Evolutionary conservation across 2,113 vertebrate species (phyloP).

Genomic region (Tragelaphus strepsiceros): DNA sequence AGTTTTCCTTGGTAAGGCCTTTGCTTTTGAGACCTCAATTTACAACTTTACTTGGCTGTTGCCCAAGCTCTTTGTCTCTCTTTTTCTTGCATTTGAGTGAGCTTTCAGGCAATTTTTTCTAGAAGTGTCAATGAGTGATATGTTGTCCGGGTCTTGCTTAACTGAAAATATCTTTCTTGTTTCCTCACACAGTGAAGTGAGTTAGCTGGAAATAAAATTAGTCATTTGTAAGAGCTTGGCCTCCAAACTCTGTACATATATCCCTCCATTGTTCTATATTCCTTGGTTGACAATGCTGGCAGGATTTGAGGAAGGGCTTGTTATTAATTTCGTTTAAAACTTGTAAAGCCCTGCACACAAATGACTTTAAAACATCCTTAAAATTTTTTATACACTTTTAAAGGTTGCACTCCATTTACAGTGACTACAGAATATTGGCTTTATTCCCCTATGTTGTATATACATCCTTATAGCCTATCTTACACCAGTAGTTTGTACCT

Average conservation of each 20-base stretch:
- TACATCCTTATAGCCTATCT: not conserved
- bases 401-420: not conserved
- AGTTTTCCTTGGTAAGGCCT: not conserved
- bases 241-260: not conserved
- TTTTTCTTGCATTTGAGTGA: not conserved
- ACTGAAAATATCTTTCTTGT: not conserved
- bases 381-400: not conserved
- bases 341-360: not conserved
- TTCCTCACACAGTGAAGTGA: not conserved
- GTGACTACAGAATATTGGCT: not conserved
- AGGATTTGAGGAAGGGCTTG: not conserved
- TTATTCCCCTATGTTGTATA: not conserved
- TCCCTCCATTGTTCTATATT: not conserved
- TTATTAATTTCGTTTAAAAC: not conserved
- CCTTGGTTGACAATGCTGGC: not conserved
- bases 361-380: not conserved
- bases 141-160: not conserved
- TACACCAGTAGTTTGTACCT: not conserved
- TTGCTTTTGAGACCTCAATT: constrained; percentile 10
- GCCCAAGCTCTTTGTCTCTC: not conserved
- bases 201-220: not conserved
- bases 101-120: not conserved
- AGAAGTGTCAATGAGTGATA: not conserved
- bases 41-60: not conserved
- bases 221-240: not conserved